These are phyloP conservation scores for Ctena decussata DNA, from an alignment of 2,888 invertebrate genomes.

Conservation along the genomic window DNA sequence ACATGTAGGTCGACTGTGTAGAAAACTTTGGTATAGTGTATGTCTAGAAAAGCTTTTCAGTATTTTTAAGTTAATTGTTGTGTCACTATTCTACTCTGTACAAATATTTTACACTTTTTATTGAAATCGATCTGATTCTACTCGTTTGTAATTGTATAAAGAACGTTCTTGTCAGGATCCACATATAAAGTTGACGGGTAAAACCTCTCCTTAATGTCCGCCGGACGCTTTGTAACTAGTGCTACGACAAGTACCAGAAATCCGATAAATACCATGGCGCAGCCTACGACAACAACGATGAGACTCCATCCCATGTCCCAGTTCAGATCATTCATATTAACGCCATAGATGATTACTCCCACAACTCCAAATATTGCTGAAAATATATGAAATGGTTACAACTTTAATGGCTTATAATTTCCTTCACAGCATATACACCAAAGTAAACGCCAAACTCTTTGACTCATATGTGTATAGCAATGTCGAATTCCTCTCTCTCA, in stretches of 20 bases:
- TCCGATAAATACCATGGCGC: slow-evolving; percentile 70
- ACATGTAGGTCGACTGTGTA: no score
- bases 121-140: slow-evolving; percentile 10
- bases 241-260: slow-evolving; percentile 76
- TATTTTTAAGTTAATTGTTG: no score
- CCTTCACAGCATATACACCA: no score
- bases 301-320: slow-evolving; percentile 76
- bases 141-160: slow-evolving; percentile 69
- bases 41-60: no score
- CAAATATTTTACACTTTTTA: neutral
- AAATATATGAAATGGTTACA: slow-evolving; percentile 39
- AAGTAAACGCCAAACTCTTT: no score
- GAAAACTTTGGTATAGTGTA: no score
- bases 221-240: slow-evolving; percentile 70
- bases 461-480: no score
- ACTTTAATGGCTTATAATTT: no score
- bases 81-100: no score
- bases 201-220: slow-evolving; percentile 54
- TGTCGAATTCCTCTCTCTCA: no score
- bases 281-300: slow-evolving; percentile 74
- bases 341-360: slow-evolving; percentile 75
- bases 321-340: slow-evolving; percentile 65
- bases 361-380: slow-evolving; percentile 73
- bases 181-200: slow-evolving; percentile 71
- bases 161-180: slow-evolving; percentile 71